Base-by-base conservation (phyloP, 2,888 invertebrate genomes). In the Caenorhabditis sp. region DNA sequence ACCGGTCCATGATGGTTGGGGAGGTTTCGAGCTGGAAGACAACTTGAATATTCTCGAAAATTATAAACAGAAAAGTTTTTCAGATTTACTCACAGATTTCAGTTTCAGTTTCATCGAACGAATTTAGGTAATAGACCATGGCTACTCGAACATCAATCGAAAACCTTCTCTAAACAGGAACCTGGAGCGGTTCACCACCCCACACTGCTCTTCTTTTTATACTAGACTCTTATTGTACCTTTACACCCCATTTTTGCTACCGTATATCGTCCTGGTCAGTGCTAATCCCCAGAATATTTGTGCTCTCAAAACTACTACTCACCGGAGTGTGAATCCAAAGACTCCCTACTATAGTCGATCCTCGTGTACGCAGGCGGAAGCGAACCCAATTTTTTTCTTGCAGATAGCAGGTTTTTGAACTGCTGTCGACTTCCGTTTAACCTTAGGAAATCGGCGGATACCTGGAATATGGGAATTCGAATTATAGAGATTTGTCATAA, bases 311-410 rank as follows among this genome's bases (percentile, higher is more conserved):
- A 47, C 47, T 47, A 14, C 19, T 41, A 76, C 86, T 64, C 72
- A 89, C 90, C 82, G 35, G 88, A 86, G 56, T 77, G 77, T 58
- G 87, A 88, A 64, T 91, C 91, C 49, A 91, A 68, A 10, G 91
- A 91, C 54, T 91, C 91, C 31, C 90, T 83, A 64, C 90, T 90
- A 76, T 88, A 90, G 80, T 91, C 91, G 44, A 91, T 88, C 14
- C 89, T 70, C n/a, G 91, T 91, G 80, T 90, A 91, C 19, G 91
- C 91, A 5, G 91, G 90, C n/a, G 91, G 91, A 75, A 91, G 82
- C 14, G 88, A 82, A 12, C 91, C 91, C 49, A 91, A 83, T 66
- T 91, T 91, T 81, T 92, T 91, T 56, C 91, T 79, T 14, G 90
- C 89, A 7, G 91, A 89, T 7, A 92, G 82, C 63, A 91, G 85